Evolutionary conservation across 2,113 vertebrate species (phyloP).

Genomic region (Egretta garzetta): DNA sequence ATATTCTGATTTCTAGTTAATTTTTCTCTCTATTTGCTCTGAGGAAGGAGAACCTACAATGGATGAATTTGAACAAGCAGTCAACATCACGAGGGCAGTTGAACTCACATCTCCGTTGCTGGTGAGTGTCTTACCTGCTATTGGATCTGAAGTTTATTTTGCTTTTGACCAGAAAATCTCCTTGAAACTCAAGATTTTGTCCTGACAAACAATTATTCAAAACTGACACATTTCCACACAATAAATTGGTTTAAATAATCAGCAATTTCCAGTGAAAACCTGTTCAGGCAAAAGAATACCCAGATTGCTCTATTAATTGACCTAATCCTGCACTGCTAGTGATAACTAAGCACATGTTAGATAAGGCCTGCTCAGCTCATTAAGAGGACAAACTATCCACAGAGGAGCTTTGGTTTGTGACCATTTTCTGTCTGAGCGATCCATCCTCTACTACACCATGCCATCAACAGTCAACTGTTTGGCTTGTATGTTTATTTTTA

Average conservation of each 20-base stretch:
- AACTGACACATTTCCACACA: not conserved
- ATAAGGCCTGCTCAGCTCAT: not conserved
- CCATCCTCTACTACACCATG: not conserved
- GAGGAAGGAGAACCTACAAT: not conserved
- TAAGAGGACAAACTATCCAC: not conserved
- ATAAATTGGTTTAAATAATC: not conserved
- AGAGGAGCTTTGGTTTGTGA: not conserved
- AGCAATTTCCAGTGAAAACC: not conserved
- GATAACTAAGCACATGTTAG: not conserved
- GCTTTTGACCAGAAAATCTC: not conserved
- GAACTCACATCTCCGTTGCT: not conserved
- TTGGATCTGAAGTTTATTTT: not conserved
- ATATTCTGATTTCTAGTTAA: not conserved
- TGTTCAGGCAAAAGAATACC: not conserved
- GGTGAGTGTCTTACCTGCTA: not conserved
- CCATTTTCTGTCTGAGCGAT: not conserved
- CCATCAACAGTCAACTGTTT: not conserved
- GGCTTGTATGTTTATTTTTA: not conserved
- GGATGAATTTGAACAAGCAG: not conserved
- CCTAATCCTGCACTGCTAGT: not conserved
- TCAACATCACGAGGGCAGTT: fast-evolving
- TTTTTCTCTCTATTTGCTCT: not conserved
- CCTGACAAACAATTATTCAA: not conserved
- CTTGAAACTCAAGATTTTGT: not conserved
- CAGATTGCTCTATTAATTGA: not conserved